These are phyloP conservation scores for Lucifuga dentata DNA, from an alignment of 2,113 vertebrate species.

Conservation along the genomic window DNA sequence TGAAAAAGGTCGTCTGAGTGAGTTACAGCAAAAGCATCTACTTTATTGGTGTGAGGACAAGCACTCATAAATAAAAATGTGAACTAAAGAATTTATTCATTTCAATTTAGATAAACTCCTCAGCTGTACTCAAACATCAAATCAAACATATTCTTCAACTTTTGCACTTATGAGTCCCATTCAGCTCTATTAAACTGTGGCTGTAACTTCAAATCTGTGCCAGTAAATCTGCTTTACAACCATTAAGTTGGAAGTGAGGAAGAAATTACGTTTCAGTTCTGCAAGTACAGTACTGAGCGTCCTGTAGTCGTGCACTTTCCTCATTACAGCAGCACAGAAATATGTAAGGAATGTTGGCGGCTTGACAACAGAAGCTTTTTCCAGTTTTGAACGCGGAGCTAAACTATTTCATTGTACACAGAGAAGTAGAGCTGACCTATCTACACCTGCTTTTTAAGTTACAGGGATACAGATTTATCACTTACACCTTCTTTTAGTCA, in stretches of 20 bases:
- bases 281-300: constrained; percentile 58
- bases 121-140: constrained; percentile 22
- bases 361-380: constrained; percentile 61
- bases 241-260: constrained; percentile 40
- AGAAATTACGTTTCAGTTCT: constrained; percentile 58
- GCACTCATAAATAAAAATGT: constrained; percentile 22
- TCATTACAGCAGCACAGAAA: constrained; percentile 69
- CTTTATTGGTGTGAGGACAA: constrained; percentile 23
- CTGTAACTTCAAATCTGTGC: constrained; percentile 55
- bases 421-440: constrained; percentile 26
- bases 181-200: constrained; percentile 36
- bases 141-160: constrained; percentile 35
- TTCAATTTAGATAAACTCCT: constrained; percentile 26
- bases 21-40: constrained; percentile 41
- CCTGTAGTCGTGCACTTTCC: constrained; percentile 54
- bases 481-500: not conserved
- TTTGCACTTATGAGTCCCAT: constrained; percentile 32
- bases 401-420: constrained; percentile 49
- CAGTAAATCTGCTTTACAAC: constrained; percentile 48
- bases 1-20: constrained; percentile 17
- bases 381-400: constrained; percentile 55
- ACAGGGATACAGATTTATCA: constrained; percentile 12
- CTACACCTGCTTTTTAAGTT: constrained; percentile 3
- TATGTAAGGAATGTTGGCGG: constrained; percentile 79
- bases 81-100: constrained; percentile 40